Conservation (phyloP, 2,797 vertebrate species). For the Cetoscarus ocellatus region DNA sequence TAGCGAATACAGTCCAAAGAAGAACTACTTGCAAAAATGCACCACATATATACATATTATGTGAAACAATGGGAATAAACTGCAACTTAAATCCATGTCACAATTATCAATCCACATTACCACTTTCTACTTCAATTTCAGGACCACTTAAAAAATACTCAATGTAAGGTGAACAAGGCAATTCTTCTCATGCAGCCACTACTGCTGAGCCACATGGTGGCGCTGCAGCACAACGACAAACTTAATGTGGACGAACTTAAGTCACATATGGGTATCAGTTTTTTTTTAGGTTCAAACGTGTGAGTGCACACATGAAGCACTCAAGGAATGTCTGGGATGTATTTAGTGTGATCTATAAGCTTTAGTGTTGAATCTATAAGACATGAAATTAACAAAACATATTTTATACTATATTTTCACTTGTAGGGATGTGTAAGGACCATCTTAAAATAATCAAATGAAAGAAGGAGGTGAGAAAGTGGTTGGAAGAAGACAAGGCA, state of each 20-base stretch:
- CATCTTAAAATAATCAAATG: too few relatives aligned
- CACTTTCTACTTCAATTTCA: not conserved
- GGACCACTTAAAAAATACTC: not conserved
- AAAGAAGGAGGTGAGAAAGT: too few relatives aligned
- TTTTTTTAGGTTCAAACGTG: not conserved
- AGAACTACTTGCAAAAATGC: not conserved
- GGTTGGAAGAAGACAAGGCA: too few relatives aligned
- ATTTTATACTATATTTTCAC: too few relatives aligned
- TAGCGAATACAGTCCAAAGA: slow-evolving; percentile 15
- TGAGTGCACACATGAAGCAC: not conserved
- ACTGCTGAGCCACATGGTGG: slow-evolving; percentile 67
- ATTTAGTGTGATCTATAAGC: too few relatives aligned
- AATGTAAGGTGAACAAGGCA: not conserved
- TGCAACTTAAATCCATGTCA: too few relatives aligned
- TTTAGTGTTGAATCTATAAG: too few relatives aligned
- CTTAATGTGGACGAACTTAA: not conserved
- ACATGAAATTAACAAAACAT: too few relatives aligned
- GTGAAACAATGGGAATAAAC: not conserved
- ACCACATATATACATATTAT: not conserved
- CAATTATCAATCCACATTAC: too few relatives aligned
- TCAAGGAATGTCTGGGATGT: too few relatives aligned
- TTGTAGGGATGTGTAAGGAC: too few relatives aligned
- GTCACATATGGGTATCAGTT: not conserved
- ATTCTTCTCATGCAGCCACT: not conserved
- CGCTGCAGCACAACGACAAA: slow-evolving; percentile 34